A percentile compares a stretch with the other conserved stretches of the same genome.
These are phyloP conservation scores for Rhizomys pruinosus DNA, from an alignment of 2,113 vertebrate genomes.

Conservation along the genomic window DNA sequence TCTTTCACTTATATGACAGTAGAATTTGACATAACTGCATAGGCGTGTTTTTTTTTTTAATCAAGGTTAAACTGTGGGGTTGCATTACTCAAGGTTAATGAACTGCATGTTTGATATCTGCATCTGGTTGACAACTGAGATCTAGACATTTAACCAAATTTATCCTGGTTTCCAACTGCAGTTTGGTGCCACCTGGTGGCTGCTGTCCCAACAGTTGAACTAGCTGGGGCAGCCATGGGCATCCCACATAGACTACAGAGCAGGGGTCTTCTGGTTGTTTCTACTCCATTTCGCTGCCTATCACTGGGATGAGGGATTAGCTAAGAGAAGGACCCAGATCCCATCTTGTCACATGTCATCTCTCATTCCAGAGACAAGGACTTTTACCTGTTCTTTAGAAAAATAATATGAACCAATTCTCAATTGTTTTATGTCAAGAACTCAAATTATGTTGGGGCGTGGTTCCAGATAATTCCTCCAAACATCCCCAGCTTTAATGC, in stretches of 20 bases:
- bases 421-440: background rate
- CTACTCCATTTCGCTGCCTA: background rate
- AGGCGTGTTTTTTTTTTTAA: background rate
- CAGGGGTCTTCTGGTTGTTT: background rate
- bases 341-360: background rate
- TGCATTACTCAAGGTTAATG: too few relatives aligned
- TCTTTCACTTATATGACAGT: background rate
- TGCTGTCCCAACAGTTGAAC: background rate
- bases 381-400: background rate
- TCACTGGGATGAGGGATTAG: background rate
- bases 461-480: background rate
- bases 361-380: background rate
- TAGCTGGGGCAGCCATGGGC: rapidly evolving
- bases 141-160: background rate
- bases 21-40: background rate
- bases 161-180: background rate
- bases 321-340: background rate
- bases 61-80: background rate
- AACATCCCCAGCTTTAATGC: background rate
- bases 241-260: too few relatives aligned
- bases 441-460: background rate
- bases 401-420: background rate
- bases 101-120: background rate
- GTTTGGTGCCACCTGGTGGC: conserved; percentile 49
- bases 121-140: background rate